phyloP scores from a whole-genome alignment of 1,140 invertebrate genomes.

The Dolichoris vasculosae region DNA sequence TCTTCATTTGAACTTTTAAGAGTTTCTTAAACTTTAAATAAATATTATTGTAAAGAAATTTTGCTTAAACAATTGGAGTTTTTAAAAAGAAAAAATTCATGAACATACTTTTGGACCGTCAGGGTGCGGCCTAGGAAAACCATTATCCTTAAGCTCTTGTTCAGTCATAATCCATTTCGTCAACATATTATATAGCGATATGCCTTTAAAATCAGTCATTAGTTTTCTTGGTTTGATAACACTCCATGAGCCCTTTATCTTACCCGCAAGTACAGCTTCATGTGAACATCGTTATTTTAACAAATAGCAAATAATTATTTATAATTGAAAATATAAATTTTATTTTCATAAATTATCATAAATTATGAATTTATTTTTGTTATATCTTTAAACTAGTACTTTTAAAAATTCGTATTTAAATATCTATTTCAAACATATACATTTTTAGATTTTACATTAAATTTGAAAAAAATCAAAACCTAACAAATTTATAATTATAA shows the following conservation, averaged over 20 bases:
- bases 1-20: background rate
- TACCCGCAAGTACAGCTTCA: constrained; percentile 80
- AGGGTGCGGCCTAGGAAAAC: constrained; percentile 85
- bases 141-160: constrained; percentile 87
- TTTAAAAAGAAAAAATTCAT: constrained; percentile 10
- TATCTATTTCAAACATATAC: too few relatives aligned
- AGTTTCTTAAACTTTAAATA: background rate
- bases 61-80: background rate
- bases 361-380: too few relatives aligned
- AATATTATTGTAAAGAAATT: background rate
- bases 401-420: too few relatives aligned
- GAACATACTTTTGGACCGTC: constrained; percentile 65
- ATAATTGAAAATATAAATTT: too few relatives aligned
- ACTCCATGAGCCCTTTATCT: constrained; percentile 83
- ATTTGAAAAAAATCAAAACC: too few relatives aligned
- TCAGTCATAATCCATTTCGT: constrained; percentile 81
- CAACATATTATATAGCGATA: constrained; percentile 62
- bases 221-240: constrained; percentile 77
- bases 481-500: too few relatives aligned
- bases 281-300: too few relatives aligned
- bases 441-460: too few relatives aligned
- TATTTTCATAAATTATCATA: too few relatives aligned
- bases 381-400: too few relatives aligned
- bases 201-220: constrained; percentile 73
- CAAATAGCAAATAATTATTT: too few relatives aligned